Percentiles rank a stretch among this genome's conserved stretches.
These are phyloP conservation scores for Caenorhabditis sulstoni DNA, from an alignment of 2,888 invertebrate species.

Conservation along the genomic window DNA sequence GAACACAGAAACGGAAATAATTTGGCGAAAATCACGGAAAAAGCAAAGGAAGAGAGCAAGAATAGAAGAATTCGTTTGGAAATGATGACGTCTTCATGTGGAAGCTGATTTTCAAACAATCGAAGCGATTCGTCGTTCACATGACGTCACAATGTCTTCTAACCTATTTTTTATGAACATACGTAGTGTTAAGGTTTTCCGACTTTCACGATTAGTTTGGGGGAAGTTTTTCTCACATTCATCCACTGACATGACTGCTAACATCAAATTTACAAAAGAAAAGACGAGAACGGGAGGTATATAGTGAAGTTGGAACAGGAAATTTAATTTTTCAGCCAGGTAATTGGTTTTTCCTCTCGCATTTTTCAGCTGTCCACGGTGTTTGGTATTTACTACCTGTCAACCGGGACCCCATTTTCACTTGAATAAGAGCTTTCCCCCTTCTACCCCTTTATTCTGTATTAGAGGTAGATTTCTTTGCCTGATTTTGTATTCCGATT, in stretches of 20 bases:
- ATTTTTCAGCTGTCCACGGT: conserved; percentile 8
- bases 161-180: too few relatives aligned
- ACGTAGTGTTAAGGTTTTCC: too few relatives aligned
- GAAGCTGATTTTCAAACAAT: too few relatives aligned
- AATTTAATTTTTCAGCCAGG: background rate
- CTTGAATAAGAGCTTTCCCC: background rate
- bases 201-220: too few relatives aligned
- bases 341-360: background rate
- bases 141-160: too few relatives aligned
- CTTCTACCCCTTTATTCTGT: background rate
- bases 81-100: too few relatives aligned
- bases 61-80: background rate
- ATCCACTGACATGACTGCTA: background rate
- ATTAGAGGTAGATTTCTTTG: background rate
- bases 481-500: conserved; percentile 26
- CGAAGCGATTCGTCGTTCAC: too few relatives aligned
- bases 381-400: conserved; percentile 1
- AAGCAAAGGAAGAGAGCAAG: background rate
- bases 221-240: background rate
- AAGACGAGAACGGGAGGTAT: background rate
- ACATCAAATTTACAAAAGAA: background rate
- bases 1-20: background rate
- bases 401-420: conserved; percentile 8
- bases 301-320: background rate
- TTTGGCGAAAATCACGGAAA: background rate